phyloP scores from a whole-genome alignment of 2,888 invertebrate species.

The Phortica okadai region DNA sequence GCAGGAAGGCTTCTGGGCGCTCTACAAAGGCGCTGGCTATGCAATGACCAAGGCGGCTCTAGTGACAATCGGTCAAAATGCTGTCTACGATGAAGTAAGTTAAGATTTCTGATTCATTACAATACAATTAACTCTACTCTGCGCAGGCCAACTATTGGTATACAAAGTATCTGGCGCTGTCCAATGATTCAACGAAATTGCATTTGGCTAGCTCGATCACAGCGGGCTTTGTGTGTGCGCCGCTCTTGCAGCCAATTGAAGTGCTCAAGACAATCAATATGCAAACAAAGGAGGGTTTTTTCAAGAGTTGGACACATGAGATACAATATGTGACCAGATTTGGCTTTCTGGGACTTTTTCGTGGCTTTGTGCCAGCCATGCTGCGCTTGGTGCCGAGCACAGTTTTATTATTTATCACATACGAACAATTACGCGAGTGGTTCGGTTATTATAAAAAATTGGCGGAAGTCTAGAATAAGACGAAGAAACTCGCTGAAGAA shows the following conservation, averaged over 20 bases:
- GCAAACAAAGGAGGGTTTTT: slow-evolving; percentile 42
- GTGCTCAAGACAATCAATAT: slow-evolving; percentile 53
- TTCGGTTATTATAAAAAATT: slow-evolving; percentile 39
- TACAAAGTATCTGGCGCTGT: too few relatives aligned
- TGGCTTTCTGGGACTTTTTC: slow-evolving; percentile 45
- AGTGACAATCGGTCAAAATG: slow-evolving; percentile 28
- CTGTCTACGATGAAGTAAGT: slow-evolving; percentile 27
- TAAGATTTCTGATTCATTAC: neutral
- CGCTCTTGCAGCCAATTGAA: slow-evolving; percentile 47
- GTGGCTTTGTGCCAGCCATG: slow-evolving; percentile 46
- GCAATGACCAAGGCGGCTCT: neutral
- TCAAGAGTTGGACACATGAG: slow-evolving; percentile 21
- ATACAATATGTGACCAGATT: slow-evolving; percentile 46
- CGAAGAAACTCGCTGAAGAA: too few relatives aligned
- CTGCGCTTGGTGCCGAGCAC: slow-evolving; percentile 50
- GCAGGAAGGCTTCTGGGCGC: slow-evolving; percentile 47
- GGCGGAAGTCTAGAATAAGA: too few relatives aligned
- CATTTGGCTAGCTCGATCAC: slow-evolving; percentile 23
- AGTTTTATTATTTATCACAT: slow-evolving; percentile 45
- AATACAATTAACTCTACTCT: too few relatives aligned
- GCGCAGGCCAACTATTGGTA: too few relatives aligned
- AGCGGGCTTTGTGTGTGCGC: slow-evolving; percentile 19
- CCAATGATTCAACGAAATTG: neutral
- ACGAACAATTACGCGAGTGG: slow-evolving; percentile 50
- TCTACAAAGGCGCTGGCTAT: slow-evolving; percentile 45